Evolutionary conservation across 2,888 invertebrate species (phyloP).

Genomic region (Diplolepis rosae): DNA sequence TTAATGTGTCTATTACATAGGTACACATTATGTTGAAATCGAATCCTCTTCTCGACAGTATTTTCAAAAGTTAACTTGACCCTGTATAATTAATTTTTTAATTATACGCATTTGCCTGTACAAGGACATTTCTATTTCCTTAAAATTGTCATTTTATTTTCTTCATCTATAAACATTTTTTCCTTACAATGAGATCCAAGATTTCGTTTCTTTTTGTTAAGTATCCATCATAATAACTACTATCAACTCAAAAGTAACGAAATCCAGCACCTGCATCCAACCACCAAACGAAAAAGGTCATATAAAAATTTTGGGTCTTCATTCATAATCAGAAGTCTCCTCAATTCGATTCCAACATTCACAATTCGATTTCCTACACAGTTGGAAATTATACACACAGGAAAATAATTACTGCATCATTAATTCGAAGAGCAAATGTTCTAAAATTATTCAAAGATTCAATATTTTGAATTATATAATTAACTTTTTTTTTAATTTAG

Average conservation of each 20-base stretch:
- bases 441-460: neutral
- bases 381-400: slow-evolving; percentile 38
- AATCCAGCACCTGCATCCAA: slow-evolving; percentile 22
- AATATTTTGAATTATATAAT: slow-evolving; percentile 29
- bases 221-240: slow-evolving; percentile 4
- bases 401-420: slow-evolving; percentile 47
- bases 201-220: neutral
- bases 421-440: slow-evolving; percentile 37
- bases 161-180: neutral
- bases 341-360: slow-evolving; percentile 64
- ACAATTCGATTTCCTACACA: slow-evolving; percentile 46
- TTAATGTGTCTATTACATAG: slow-evolving; percentile 68
- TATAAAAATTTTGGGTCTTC: neutral
- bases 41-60: slow-evolving; percentile 43
- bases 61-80: neutral
- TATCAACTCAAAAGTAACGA: slow-evolving; percentile 6
- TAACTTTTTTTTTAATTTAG: slow-evolving; percentile 17
- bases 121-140: neutral
- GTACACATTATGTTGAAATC: slow-evolving; percentile 66
- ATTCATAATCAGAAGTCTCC: slow-evolving; percentile 25
- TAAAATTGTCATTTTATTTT: slow-evolving; percentile 1
- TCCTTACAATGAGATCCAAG: neutral
- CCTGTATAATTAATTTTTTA: neutral
- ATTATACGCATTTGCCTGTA: neutral
- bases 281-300: neutral